These are phyloP conservation scores for Nomada goodeniana DNA, from an alignment of 2,888 invertebrate genomes.

Conservation along the genomic window DNA sequence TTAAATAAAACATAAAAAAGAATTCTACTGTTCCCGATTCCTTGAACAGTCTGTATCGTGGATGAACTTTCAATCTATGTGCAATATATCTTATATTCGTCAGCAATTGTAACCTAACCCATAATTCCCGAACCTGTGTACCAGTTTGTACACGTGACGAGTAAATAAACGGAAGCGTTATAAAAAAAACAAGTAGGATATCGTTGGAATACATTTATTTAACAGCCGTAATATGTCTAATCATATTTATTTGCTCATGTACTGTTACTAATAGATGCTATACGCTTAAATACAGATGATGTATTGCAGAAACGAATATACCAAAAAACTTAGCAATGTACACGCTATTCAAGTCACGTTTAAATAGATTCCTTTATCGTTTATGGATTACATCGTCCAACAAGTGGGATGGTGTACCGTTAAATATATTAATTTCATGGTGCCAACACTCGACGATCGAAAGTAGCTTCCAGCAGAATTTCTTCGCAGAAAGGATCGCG, in stretches of 20 bases:
- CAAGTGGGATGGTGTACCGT: conserved; percentile 68
- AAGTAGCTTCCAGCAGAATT: conserved; percentile 48
- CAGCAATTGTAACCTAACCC: no score
- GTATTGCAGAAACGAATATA: conserved; percentile 82
- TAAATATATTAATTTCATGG: conserved; percentile 81
- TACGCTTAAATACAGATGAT: conserved; percentile 83
- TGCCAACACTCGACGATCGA: conserved; percentile 73
- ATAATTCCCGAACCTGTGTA: no score
- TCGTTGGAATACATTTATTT: conserved; percentile 6
- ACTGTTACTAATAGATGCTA: conserved; percentile 81
- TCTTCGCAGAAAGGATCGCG: conserved; percentile 59
- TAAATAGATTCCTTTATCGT: conserved; percentile 77
- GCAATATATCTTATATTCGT: no score
- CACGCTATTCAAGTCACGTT: conserved; percentile 79
- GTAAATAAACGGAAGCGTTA: no score
- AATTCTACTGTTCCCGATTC: no score
- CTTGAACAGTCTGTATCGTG: no score
- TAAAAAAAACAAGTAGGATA: no score
- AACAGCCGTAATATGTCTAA: conserved; percentile 74
- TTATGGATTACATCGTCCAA: conserved; percentile 77
- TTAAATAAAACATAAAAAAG: no score
- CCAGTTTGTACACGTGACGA: no score
- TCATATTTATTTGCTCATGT: conserved; percentile 82
- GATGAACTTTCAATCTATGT: no score
- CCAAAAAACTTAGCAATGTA: conserved; percentile 82